A percentile compares a stretch with the other conserved stretches of the same genome.
Evolutionary conservation across 2,113 vertebrate genomes (phyloP).

Genomic region (pig (Sus scrofa)): DNA sequence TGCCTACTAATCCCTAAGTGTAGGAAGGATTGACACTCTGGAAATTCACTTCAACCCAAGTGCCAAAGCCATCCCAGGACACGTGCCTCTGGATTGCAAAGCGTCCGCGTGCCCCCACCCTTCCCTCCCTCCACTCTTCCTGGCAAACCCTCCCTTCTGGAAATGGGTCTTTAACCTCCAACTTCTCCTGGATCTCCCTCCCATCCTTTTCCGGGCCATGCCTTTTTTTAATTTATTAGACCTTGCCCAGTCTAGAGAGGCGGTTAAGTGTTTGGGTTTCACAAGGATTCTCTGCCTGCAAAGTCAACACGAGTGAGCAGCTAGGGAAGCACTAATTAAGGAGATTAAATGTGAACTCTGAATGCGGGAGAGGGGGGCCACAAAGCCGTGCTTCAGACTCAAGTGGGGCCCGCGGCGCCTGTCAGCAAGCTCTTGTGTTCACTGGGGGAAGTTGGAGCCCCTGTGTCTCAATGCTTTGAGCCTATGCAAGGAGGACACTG

Average conservation of each 20-base stretch:
- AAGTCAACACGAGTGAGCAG: background rate
- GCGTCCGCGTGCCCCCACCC: background rate
- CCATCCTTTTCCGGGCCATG: accelerated
- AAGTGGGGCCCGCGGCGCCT: background rate
- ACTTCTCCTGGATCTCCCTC: too few relatives aligned
- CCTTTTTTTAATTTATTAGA: background rate
- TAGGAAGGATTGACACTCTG: background rate
- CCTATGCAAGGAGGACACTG: background rate
- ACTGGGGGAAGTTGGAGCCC: background rate
- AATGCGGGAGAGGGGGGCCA: accelerated
- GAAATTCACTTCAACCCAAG: conserved; percentile 12
- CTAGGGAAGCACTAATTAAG: background rate
- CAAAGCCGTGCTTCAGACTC: background rate
- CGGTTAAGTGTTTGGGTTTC: background rate
- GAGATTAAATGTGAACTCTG: background rate
- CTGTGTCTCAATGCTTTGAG: background rate
- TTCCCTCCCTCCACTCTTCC: background rate
- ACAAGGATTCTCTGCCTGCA: background rate
- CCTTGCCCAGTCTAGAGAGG: background rate
- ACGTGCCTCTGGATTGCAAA: background rate
- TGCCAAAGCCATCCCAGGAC: background rate
- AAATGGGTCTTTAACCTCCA: background rate
- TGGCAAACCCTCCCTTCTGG: background rate
- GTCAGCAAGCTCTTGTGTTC: background rate
- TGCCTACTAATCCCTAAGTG: background rate